These are phyloP conservation scores for Chironomus tentans DNA, from an alignment of 2,888 invertebrate species.

Conservation along the genomic window DNA sequence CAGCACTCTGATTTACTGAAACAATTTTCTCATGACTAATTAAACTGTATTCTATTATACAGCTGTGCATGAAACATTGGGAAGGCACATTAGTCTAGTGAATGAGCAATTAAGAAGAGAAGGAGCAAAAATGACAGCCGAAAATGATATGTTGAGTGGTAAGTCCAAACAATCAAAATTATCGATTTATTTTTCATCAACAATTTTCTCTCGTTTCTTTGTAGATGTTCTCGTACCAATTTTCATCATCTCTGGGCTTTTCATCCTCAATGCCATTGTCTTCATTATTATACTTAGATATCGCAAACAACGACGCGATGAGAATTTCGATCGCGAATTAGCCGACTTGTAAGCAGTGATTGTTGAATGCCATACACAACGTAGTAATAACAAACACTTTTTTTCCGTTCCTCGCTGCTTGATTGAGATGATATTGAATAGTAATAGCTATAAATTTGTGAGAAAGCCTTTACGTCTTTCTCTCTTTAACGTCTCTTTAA, in stretches of 20 bases:
- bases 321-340: conserved; percentile 12
- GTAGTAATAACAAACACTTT: no score
- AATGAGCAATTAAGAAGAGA: conserved; percentile 9
- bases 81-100: conserved; percentile 5
- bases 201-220: conserved; percentile 31
- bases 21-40: background rate
- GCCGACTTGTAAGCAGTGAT: conserved; percentile 10
- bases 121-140: conserved; percentile 30
- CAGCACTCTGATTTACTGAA: background rate
- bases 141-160: conserved; percentile 33
- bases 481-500: background rate
- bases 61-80: background rate
- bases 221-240: conserved; percentile 64
- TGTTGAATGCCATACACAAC: background rate
- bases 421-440: no score
- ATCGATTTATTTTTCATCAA: conserved; percentile 5
- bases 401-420: no score
- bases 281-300: conserved; percentile 56
- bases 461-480: background rate
- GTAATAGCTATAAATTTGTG: no score
- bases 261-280: conserved; percentile 63
- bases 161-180: conserved; percentile 26
- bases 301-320: conserved; percentile 28
- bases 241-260: conserved; percentile 58
- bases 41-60: background rate